Percentiles rank a stretch among this genome's conserved stretches.
Evolutionary conservation across 2,113 vertebrate species (phyloP).

Genomic region (Xenopus tropicalis): DNA sequence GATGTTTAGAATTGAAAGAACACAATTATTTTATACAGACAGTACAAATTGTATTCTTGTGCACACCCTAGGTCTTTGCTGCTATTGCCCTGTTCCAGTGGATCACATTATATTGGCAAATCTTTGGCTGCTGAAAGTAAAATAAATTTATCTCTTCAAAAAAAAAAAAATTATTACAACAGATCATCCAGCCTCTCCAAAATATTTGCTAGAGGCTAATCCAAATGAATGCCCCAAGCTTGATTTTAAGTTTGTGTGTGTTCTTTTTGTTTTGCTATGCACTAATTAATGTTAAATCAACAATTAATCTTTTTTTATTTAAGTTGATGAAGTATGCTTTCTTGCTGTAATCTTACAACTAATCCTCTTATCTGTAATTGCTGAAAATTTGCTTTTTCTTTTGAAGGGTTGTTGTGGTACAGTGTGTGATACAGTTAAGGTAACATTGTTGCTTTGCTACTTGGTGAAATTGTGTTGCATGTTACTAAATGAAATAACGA

Average conservation of each 20-base stretch:
- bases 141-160: neutral
- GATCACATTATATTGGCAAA: constrained; percentile 26
- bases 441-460: constrained; percentile 61
- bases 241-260: constrained; percentile 45
- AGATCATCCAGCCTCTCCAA: no score
- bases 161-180: no score
- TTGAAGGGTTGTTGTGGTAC: constrained; percentile 39
- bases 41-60: constrained; percentile 48
- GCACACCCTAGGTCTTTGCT: constrained; percentile 56
- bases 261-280: constrained; percentile 57
- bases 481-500: neutral
- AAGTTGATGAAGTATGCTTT: constrained; percentile 66
- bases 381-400: constrained; percentile 55
- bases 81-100: neutral
- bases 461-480: constrained; percentile 22
- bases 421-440: constrained; percentile 57
- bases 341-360: constrained; percentile 98
- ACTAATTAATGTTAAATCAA: constrained; percentile 78
- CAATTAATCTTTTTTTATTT: constrained; percentile 62
- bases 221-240: neutral
- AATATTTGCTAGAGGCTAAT: no score
- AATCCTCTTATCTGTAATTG: constrained; percentile 77
- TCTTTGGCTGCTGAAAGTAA: neutral
- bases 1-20: neutral
- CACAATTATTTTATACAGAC: neutral